phyloP scores from a whole-genome alignment of 2,797 vertebrate genomes.

The Knipowitschia caucasica region DNA sequence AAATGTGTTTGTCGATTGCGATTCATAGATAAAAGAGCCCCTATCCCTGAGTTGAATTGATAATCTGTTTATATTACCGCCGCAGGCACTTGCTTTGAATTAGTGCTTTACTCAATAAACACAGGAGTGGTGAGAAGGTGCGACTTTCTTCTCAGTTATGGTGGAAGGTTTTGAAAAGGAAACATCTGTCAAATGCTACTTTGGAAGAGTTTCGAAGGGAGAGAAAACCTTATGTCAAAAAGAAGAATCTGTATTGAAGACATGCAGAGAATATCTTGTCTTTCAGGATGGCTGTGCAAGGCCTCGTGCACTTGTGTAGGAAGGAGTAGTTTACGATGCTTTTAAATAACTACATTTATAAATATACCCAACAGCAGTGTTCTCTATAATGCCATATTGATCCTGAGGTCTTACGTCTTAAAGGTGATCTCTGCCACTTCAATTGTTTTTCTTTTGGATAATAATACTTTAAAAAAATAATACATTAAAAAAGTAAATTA shows the following conservation, averaged over 20 bases:
- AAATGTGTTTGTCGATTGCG: slow-evolving; percentile 50
- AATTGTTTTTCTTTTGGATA: too few relatives aligned
- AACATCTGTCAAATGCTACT: slow-evolving; percentile 44
- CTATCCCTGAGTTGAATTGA: slow-evolving; percentile 59
- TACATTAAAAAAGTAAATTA: too few relatives aligned
- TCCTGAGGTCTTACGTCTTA: too few relatives aligned
- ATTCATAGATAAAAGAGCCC: slow-evolving; percentile 57
- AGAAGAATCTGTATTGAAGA: slow-evolving; percentile 8
- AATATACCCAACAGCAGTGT: too few relatives aligned
- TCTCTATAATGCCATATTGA: too few relatives aligned
- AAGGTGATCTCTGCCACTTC: too few relatives aligned
- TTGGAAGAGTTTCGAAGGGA: slow-evolving; percentile 27
- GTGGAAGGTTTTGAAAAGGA: slow-evolving; percentile 44
- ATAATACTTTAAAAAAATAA: too few relatives aligned
- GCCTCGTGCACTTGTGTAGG: not conserved
- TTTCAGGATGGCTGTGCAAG: not conserved
- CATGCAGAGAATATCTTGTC: slow-evolving; percentile 8
- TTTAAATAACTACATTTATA: too few relatives aligned
- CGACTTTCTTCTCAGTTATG: slow-evolving; percentile 34
- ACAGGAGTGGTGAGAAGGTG: slow-evolving; percentile 27
- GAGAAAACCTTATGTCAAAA: slow-evolving; percentile 16
- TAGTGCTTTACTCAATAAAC: slow-evolving; percentile 57
- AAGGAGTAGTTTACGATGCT: not conserved
- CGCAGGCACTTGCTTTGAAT: slow-evolving; percentile 61
- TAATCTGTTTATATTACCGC: slow-evolving; percentile 62